A percentile compares a stretch with the other conserved stretches of the same genome.
Evolutionary conservation across 2,113 vertebrate species (phyloP).

Genomic region (Tympanuchus pallidicinctus): DNA sequence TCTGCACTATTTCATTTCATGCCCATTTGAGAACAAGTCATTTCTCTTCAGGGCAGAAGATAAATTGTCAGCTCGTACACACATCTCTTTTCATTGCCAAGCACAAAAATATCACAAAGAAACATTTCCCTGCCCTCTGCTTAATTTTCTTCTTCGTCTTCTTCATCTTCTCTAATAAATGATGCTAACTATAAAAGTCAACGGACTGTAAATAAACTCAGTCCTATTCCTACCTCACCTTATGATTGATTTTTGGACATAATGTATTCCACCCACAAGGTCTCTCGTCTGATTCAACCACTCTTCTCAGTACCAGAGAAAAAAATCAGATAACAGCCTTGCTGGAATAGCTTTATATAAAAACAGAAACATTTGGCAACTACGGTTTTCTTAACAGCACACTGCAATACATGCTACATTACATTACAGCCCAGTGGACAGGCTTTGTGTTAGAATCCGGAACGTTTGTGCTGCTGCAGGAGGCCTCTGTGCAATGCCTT

Average conservation of each 20-base stretch:
- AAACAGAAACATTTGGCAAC: conserved; percentile 42
- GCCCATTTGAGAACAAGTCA: conserved; percentile 71
- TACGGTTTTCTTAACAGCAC: background rate
- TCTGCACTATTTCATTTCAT: conserved; percentile 72
- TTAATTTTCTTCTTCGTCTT: conserved; percentile 49
- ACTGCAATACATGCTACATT: background rate
- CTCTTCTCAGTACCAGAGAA: conserved; percentile 45
- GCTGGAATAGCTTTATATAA: conserved; percentile 9
- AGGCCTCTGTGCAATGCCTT: background rate
- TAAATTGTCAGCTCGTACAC: conserved; percentile 58
- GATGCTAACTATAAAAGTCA: conserved; percentile 60
- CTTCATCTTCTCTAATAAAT: conserved; percentile 58
- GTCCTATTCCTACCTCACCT: conserved; percentile 50
- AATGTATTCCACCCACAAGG: conserved; percentile 61
- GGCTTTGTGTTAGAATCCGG: accelerated
- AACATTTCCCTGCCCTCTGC: conserved; percentile 21
- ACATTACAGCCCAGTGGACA: background rate
- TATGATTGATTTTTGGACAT: conserved; percentile 60
- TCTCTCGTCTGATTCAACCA: conserved; percentile 54
- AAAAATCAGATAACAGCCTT: conserved; percentile 51
- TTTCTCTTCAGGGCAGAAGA: conserved; percentile 71
- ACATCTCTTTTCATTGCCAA: conserved; percentile 55
- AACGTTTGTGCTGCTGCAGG: accelerated
- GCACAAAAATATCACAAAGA: conserved; percentile 62
- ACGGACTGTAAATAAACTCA: conserved; percentile 55